A percentile compares a stretch with the other conserved stretches of the same genome.
Evolutionary conservation across 1,140 invertebrate species (phyloP).

Genomic region (Zelostemma sp.): DNA sequence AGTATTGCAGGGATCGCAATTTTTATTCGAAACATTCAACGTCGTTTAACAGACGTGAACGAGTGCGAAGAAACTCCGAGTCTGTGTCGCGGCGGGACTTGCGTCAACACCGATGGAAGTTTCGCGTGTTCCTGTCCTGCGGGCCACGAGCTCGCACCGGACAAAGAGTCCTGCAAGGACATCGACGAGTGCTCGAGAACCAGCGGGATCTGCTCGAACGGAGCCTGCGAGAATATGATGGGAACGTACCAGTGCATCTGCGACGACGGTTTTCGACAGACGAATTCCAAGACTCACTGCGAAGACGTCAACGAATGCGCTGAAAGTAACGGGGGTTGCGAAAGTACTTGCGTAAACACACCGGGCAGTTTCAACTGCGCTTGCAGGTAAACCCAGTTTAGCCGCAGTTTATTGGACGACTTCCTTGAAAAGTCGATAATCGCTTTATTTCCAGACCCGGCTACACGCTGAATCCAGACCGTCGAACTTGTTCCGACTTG

Average conservation of each 20-base stretch:
- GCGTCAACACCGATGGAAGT: slow-evolving; percentile 68
- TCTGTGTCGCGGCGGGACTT: slow-evolving; percentile 70
- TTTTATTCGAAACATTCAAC: too few species aligned
- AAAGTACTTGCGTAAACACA: slow-evolving; percentile 73
- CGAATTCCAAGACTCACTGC: slow-evolving; percentile 68
- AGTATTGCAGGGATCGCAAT: too few species aligned
- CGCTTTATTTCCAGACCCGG: slow-evolving; percentile 73
- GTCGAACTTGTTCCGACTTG: slow-evolving; percentile 75
- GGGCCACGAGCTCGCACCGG: slow-evolving; percentile 65
- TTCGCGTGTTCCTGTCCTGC: slow-evolving; percentile 66
- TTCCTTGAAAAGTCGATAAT: too few species aligned
- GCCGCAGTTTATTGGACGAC: too few species aligned
- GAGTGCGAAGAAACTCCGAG: slow-evolving; percentile 80
- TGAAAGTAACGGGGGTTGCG: slow-evolving; percentile 72
- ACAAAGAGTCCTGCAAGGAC: slow-evolving; percentile 77
- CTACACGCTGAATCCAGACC: slow-evolving; percentile 75
- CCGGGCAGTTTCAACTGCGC: slow-evolving; percentile 74
- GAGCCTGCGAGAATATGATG: slow-evolving; percentile 75
- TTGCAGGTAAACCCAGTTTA: too few species aligned
- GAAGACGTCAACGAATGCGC: slow-evolving; percentile 76
- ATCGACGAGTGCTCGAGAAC: slow-evolving; percentile 75
- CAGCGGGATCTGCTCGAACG: slow-evolving; percentile 77
- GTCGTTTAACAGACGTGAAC: slow-evolving; percentile 77
- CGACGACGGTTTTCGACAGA: slow-evolving; percentile 71
- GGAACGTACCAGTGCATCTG: slow-evolving; percentile 77